Evolutionary conservation across 2,113 vertebrate species (phyloP).

Genomic region (Sclerurus mexicanus): DNA sequence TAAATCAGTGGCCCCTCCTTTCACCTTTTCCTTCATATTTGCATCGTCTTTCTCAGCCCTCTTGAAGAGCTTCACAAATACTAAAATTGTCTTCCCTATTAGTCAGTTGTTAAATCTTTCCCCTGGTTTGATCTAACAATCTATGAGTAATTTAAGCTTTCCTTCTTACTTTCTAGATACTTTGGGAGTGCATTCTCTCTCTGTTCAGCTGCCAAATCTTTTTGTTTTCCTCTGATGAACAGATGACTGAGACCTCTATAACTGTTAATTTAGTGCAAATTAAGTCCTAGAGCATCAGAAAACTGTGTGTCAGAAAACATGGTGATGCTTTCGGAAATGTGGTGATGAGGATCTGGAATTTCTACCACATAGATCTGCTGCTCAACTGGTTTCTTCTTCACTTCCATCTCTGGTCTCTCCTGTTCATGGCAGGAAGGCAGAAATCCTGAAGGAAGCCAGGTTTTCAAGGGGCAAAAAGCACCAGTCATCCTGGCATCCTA

Average conservation of each 20-base stretch:
- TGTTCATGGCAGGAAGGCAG: neutral
- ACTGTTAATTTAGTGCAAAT: neutral
- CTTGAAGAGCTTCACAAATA: neutral
- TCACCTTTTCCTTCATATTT: neutral
- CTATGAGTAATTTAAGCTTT: neutral
- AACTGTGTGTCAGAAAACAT: neutral
- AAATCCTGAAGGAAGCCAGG: neutral
- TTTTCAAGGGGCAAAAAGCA: neutral
- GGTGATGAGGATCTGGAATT: neutral
- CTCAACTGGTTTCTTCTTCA: neutral
- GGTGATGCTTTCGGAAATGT: neutral
- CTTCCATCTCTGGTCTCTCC: neutral
- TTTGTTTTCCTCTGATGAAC: neutral
- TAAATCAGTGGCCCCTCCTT: neutral
- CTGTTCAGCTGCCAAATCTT: neutral
- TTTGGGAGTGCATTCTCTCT: neutral
- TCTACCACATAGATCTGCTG: neutral
- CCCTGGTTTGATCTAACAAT: neutral
- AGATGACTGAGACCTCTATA: neutral
- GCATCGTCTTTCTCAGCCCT: neutral
- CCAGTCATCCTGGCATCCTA: neutral
- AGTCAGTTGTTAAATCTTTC: neutral
- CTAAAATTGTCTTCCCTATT: neutral
- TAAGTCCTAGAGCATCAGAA: neutral
- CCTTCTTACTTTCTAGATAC: neutral